Conservation (phyloP, 2,888 invertebrate genomes). For the Trimorus sp. region DNA sequence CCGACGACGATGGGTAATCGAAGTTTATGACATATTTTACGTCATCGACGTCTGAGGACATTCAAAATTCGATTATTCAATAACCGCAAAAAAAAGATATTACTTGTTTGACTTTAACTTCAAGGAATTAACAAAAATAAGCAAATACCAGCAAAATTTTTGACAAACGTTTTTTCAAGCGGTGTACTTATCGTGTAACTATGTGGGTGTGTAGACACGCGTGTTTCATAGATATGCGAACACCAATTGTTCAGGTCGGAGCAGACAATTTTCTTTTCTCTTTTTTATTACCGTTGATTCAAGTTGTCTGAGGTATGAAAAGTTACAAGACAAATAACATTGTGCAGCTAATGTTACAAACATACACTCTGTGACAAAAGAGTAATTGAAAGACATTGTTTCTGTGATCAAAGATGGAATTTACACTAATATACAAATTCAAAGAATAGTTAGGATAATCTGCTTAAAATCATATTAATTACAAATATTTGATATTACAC, state of each 20-base stretch:
- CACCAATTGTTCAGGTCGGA: conserved; percentile 48
- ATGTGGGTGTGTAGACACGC: conserved; percentile 29
- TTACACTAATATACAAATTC: no score
- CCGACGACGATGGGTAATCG: conserved; percentile 96
- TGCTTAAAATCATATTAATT: no score
- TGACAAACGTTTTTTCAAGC: conserved; percentile 12
- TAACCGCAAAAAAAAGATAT: not conserved
- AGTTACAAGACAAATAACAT: conserved; percentile 67
- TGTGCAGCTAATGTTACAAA: conserved; percentile 72
- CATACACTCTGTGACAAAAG: conserved; percentile 65
- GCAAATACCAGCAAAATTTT: conserved; percentile 3
- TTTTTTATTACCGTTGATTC: not conserved
- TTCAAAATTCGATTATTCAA: not conserved
- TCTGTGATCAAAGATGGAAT: no score
- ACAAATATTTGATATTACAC: no score
- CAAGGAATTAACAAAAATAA: conserved; percentile 17
- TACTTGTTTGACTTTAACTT: not conserved
- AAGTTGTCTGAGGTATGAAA: conserved; percentile 37
- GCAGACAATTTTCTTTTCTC: conserved; percentile 15
- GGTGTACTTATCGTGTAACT: conserved; percentile 21
- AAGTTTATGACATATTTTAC: conserved; percentile 98
- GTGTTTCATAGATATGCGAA: conserved; percentile 21
- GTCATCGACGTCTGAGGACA: conserved; percentile 93
- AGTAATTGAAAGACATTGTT: not conserved
- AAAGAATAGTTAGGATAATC: no score